phyloP scores from a whole-genome alignment of 2,797 vertebrate genomes.

The Basileuterus tristriatus region DNA sequence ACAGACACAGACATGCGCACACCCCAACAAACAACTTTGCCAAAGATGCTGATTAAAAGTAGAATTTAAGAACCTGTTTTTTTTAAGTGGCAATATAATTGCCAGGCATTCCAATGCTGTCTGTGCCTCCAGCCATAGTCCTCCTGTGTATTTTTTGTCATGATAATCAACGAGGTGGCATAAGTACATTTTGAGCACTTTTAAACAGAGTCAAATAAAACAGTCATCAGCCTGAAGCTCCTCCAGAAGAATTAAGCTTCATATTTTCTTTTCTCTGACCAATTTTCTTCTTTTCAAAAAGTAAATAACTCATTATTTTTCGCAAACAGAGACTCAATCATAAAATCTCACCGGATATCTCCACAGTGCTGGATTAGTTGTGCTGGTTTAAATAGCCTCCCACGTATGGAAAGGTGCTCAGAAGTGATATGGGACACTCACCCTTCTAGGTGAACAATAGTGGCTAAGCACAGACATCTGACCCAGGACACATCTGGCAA shows the following conservation, averaged over 20 bases:
- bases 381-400: not conserved
- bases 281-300: not conserved
- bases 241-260: slow-evolving; percentile 41
- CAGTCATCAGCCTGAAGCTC: slow-evolving; percentile 19
- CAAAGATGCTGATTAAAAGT: slow-evolving; percentile 56
- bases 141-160: not conserved
- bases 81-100: not conserved
- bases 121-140: not conserved
- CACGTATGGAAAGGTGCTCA: not conserved
- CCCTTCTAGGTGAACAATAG: not conserved
- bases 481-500: not conserved
- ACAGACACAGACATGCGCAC: not conserved
- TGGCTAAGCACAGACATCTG: not conserved
- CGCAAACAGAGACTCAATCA: not conserved
- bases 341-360: not conserved
- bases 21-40: not conserved
- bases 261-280: not conserved
- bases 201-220: slow-evolving; percentile 51
- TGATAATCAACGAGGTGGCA: not conserved
- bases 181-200: slow-evolving; percentile 15
- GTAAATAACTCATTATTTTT: not conserved
- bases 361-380: not conserved
- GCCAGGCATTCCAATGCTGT: slow-evolving; percentile 4
- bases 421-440: not conserved
- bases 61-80: slow-evolving; percentile 47